Evolutionary conservation across 2,888 invertebrate species (phyloP).

Genomic region (Aproaerema taeniolella): DNA sequence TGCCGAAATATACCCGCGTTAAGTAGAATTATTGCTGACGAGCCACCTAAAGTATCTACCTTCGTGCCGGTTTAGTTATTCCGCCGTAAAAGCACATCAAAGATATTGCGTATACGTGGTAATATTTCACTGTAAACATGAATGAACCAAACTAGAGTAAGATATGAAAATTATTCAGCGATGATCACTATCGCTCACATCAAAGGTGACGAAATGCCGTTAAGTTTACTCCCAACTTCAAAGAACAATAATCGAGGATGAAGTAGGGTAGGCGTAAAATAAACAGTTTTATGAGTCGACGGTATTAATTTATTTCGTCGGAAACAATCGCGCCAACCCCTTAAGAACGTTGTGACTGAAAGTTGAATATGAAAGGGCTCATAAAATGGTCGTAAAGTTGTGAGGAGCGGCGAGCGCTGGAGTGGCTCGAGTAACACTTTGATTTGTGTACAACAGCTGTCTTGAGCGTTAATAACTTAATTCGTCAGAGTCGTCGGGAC

Average conservation of each 20-base stretch:
- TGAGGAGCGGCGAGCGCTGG: constrained; percentile 51
- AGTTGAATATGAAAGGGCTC: constrained; percentile 67
- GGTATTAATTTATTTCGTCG: constrained; percentile 66
- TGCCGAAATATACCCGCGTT: constrained; percentile 37
- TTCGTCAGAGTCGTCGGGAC: constrained; percentile 69
- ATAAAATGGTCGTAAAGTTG: constrained; percentile 68
- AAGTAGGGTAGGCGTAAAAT: constrained; percentile 45
- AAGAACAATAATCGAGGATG: constrained; percentile 56
- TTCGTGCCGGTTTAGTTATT: constrained; percentile 39
- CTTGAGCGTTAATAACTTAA: constrained; percentile 73
- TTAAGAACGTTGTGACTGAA: constrained; percentile 45
- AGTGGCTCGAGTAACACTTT: constrained; percentile 61
- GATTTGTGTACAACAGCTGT: constrained; percentile 75
- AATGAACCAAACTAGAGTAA: constrained; percentile 30
- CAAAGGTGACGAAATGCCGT: constrained; percentile 49
- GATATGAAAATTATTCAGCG: constrained; percentile 37
- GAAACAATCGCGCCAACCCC: constrained; percentile 55
- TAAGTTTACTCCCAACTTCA: constrained; percentile 48
- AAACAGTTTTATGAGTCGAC: constrained; percentile 55
- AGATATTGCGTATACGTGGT: constrained; percentile 32
- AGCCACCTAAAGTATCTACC: constrained; percentile 32
- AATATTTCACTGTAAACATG: constrained; percentile 26
- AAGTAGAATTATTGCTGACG: constrained; percentile 56
- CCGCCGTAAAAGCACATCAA: constrained; percentile 44
- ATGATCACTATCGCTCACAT: constrained; percentile 44